Conservation (phyloP, 2,113 vertebrate species). For the Chaetodon auriga region DNA sequence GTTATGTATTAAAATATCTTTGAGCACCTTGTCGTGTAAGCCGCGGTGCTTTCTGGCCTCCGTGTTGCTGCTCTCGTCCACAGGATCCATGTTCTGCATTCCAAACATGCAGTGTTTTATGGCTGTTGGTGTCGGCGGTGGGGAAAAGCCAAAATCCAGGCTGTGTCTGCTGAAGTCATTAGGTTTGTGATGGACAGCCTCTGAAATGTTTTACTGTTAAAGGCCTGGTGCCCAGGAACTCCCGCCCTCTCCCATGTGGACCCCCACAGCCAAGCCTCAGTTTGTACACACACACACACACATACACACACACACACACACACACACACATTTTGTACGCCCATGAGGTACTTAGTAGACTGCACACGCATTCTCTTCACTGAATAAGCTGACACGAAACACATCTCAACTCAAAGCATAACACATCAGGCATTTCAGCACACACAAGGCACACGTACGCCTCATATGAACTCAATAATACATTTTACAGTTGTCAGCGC, state of each 20-base stretch:
- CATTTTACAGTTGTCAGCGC: slow-evolving; percentile 62
- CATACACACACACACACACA: slow-evolving; percentile 14
- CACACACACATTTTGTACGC: not conserved
- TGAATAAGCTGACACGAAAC: slow-evolving; percentile 28
- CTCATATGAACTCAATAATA: slow-evolving; percentile 55
- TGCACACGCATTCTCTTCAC: slow-evolving; percentile 24
- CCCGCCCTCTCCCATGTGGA: slow-evolving; percentile 64
- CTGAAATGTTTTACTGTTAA: slow-evolving; percentile 79
- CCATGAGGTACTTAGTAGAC: slow-evolving; percentile 4
- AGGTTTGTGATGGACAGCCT: slow-evolving; percentile 75
- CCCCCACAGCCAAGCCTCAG: slow-evolving; percentile 51
- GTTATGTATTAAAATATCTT: slow-evolving; percentile 18
- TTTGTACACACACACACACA: slow-evolving; percentile 35
- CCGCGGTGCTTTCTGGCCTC: slow-evolving; percentile 26
- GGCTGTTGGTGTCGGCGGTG: slow-evolving; percentile 67
- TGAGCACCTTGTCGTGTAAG: slow-evolving; percentile 7
- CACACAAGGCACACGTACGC: slow-evolving; percentile 65
- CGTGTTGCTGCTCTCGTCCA: slow-evolving; percentile 51
- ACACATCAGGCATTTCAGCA: slow-evolving; percentile 51
- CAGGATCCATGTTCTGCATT: slow-evolving; percentile 72
- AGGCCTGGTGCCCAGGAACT: slow-evolving; percentile 71
- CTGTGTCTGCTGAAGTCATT: slow-evolving; percentile 82
- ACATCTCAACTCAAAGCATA: slow-evolving; percentile 27
- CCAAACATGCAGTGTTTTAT: slow-evolving; percentile 75
- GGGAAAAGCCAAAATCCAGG: slow-evolving; percentile 72